phyloP scores from a whole-genome alignment of 2,888 invertebrate genomes.

The Artemia sinica region DNA sequence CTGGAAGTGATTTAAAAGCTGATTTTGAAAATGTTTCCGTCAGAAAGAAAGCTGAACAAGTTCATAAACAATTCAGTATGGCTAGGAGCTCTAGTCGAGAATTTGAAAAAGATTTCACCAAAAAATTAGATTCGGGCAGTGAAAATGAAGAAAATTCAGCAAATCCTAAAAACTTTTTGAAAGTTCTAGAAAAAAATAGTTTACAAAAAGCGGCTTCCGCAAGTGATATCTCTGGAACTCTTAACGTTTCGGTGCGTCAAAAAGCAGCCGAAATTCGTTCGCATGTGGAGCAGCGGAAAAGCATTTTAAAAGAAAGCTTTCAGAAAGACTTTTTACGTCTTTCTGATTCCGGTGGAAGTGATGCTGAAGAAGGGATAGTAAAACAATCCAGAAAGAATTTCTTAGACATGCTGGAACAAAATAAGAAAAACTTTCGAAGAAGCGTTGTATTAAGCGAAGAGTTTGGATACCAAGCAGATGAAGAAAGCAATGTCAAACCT shows the following conservation, averaged over 20 bases:
- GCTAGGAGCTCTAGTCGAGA: neutral
- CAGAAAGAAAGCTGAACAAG: conserved; percentile 9
- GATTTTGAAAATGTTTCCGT: conserved; percentile 7
- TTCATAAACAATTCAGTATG: conserved; percentile 9
- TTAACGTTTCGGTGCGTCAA: conserved; percentile 4
- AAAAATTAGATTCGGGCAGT: conserved; percentile 8
- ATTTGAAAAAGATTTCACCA: neutral
- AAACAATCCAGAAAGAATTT: neutral
- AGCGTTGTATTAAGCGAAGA: neutral
- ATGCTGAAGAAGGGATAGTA: neutral
- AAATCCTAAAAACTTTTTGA: conserved; percentile 10
- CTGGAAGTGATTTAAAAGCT: conserved; percentile 12
- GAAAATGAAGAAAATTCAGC: neutral
- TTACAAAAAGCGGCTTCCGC: neutral
- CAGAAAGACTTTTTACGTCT: conserved; percentile 5
- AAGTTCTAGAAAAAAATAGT: conserved; percentile 1
- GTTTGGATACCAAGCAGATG: conserved; percentile 13
- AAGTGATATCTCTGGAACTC: neutral
- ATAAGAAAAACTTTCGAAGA: neutral
- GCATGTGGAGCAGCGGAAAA: neutral
- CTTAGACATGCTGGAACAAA: neutral
- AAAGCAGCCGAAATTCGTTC: conserved; percentile 9
- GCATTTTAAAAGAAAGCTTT: conserved; percentile 2
- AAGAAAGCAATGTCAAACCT: neutral
- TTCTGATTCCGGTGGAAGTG: conserved; percentile 12